Conservation (phyloP, 2,113 vertebrate species). For the Apeltes quadracus region DNA sequence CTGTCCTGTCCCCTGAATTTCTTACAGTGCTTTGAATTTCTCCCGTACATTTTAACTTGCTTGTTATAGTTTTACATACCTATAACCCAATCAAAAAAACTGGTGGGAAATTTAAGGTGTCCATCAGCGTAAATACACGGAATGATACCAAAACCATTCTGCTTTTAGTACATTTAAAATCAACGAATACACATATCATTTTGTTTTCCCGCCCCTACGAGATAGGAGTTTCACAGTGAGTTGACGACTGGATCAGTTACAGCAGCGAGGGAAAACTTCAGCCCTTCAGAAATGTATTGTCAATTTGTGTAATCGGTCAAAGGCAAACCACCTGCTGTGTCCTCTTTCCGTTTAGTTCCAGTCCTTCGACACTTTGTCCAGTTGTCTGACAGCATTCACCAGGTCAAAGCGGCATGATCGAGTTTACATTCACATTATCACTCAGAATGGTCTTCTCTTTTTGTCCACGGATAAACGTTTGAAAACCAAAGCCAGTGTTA, state of each 20-base stretch:
- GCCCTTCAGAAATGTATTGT: constrained; percentile 76
- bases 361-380: constrained; percentile 30
- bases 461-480: constrained; percentile 38
- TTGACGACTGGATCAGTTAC: constrained; percentile 65
- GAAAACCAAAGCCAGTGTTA: constrained; percentile 42
- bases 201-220: constrained; percentile 54
- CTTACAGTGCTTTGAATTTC: constrained; percentile 31
- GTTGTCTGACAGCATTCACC: constrained; percentile 29
- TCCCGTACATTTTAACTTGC: constrained; percentile 9
- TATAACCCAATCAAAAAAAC: constrained; percentile 35
- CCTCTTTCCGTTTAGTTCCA: constrained; percentile 40
- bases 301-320: constrained; percentile 56
- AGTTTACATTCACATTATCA: constrained; percentile 59
- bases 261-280: constrained; percentile 77
- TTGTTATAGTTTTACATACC: constrained; percentile 18
- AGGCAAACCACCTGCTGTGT: constrained; percentile 66
- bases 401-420: constrained; percentile 33
- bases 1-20: constrained; percentile 10
- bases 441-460: constrained; percentile 45
- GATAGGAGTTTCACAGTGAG: constrained; percentile 73
- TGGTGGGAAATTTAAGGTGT: constrained; percentile 29
- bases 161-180: constrained; percentile 45
- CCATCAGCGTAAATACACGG: constrained; percentile 24
- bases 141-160: constrained; percentile 46
- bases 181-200: constrained; percentile 45